Evolutionary conservation across 2,797 vertebrate species (phyloP).

Genomic region (Rhadinocentrus ornatus): DNA sequence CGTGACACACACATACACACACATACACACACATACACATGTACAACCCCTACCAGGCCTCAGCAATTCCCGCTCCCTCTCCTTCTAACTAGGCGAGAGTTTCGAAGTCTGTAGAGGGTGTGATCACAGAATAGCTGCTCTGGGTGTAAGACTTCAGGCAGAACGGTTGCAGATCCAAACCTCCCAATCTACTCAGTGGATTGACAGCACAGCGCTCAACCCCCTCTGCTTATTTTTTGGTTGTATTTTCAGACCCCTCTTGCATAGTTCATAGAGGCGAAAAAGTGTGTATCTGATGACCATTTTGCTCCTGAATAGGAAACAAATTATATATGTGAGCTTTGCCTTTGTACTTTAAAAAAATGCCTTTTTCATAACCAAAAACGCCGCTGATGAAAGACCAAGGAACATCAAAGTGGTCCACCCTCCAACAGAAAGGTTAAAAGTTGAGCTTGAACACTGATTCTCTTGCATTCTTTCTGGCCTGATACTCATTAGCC

Average conservation of each 20-base stretch:
- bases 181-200: conserved; percentile 61
- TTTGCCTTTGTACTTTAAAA: conserved; percentile 86
- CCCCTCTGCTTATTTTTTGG: conserved; percentile 65
- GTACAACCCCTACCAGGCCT: conserved; percentile 59
- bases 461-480: conserved; percentile 90
- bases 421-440: conserved; percentile 92
- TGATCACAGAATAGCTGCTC: conserved; percentile 78
- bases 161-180: conserved; percentile 62
- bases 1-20: conserved; percentile 54
- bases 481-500: conserved; percentile 93
- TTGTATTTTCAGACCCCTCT: conserved; percentile 67
- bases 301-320: conserved; percentile 81
- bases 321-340: conserved; percentile 94
- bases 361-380: conserved; percentile 86
- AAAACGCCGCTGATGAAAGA: conserved; percentile 93
- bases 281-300: conserved; percentile 72
- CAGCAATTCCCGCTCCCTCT: conserved; percentile 65
- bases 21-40: conserved; percentile 36
- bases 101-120: conserved; percentile 74
- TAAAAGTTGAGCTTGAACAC: conserved; percentile 92
- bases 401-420: conserved; percentile 94
- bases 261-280: conserved; percentile 55
- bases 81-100: conserved; percentile 75
- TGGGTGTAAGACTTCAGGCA: conserved; percentile 77
- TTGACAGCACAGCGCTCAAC: conserved; percentile 62